These are phyloP conservation scores for Poeciliopsis occidentalis DNA, from an alignment of 2,113 vertebrate species.

Conservation along the genomic window DNA sequence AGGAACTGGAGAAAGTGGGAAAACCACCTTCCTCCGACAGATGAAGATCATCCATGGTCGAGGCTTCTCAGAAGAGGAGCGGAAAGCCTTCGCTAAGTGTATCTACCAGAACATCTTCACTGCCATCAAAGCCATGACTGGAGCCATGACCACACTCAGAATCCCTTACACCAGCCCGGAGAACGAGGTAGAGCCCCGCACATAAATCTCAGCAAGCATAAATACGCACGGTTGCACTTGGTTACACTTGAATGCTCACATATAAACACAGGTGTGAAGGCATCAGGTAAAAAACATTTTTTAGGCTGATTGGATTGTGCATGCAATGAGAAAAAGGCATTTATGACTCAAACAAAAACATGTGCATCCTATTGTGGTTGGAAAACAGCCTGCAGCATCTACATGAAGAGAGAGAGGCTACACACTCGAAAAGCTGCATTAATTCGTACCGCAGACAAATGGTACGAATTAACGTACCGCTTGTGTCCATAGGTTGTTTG, in stretches of 20 bases:
- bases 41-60: slow-evolving; percentile 91
- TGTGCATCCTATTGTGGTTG: background rate
- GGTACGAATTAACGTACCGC: no score
- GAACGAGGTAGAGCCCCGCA: slow-evolving; percentile 78
- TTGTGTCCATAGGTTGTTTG: no score
- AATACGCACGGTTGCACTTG: background rate
- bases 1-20: slow-evolving; percentile 92
- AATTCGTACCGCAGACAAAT: no score
- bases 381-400: background rate
- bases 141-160: slow-evolving; percentile 82
- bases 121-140: slow-evolving; percentile 82
- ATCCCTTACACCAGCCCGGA: slow-evolving; percentile 81
- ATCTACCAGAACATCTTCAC: slow-evolving; percentile 89
- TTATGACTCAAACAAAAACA: slow-evolving; percentile 3
- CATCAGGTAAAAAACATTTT: background rate
- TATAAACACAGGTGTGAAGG: slow-evolving; percentile 1
- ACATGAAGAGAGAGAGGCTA: slow-evolving; percentile 1
- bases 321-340: slow-evolving; percentile 2
- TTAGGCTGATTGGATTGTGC: background rate
- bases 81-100: slow-evolving; percentile 80
- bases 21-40: slow-evolving; percentile 93
- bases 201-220: background rate
- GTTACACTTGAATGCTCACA: background rate
- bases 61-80: slow-evolving; percentile 87
- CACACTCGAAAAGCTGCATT: no score